Conservation (phyloP, 2,888 invertebrate species). For the Meteorus colon region DNA sequence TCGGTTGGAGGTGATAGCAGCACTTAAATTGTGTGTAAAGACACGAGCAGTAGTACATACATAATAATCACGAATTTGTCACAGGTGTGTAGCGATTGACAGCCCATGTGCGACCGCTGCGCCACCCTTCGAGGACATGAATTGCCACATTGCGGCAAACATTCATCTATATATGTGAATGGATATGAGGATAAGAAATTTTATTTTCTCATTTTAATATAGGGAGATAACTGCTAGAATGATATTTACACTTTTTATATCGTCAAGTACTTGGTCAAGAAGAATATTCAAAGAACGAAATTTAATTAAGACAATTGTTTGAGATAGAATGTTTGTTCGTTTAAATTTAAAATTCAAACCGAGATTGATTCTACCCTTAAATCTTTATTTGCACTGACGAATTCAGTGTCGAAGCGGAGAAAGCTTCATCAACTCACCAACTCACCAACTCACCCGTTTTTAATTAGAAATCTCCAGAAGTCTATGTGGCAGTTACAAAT, state of each 20-base stretch:
- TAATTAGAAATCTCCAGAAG: background rate
- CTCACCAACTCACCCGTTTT: background rate
- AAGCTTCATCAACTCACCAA: background rate
- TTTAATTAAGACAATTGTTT: slow-evolving; percentile 1
- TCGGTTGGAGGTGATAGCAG: too few relatives aligned
- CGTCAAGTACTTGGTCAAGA: background rate
- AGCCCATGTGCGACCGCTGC: too few relatives aligned
- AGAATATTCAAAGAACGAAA: background rate
- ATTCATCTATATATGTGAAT: too few relatives aligned
- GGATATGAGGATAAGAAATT: too few relatives aligned
- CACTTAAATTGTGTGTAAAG: too few relatives aligned
- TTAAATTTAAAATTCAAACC: background rate
- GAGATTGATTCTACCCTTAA: background rate
- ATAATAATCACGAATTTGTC: too few relatives aligned
- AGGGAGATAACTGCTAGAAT: background rate
- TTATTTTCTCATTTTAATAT: too few relatives aligned
- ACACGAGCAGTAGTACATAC: too few relatives aligned
- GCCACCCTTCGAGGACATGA: too few relatives aligned
- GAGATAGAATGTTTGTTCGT: background rate
- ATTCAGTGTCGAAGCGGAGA: background rate
- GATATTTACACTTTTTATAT: background rate
- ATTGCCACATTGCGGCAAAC: too few relatives aligned
- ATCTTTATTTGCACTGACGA: background rate
- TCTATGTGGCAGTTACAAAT: background rate
- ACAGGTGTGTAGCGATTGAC: too few relatives aligned